phyloP scores from a whole-genome alignment of 2,113 vertebrate genomes.

The Podocnemis expansa region DNA sequence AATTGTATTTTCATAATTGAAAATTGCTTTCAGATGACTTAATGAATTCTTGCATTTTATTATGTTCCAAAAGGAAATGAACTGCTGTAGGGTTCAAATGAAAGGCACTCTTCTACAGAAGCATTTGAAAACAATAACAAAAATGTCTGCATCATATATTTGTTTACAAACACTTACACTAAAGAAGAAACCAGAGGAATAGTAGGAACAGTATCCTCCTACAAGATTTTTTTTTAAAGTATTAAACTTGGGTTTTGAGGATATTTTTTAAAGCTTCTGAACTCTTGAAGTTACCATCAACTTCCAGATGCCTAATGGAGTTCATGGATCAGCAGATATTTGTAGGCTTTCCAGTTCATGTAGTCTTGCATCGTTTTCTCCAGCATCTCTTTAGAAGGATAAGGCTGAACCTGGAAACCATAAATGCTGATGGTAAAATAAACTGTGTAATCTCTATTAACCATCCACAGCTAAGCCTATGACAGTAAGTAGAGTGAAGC shows the following conservation, averaged over 20 bases:
- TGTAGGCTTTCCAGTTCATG: slow-evolving; percentile 29
- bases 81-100: slow-evolving; percentile 45
- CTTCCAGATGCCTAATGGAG: slow-evolving; percentile 15
- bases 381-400: slow-evolving; percentile 37
- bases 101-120: slow-evolving; percentile 35
- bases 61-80: slow-evolving; percentile 43
- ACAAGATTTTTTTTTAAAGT: neutral
- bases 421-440: slow-evolving; percentile 33
- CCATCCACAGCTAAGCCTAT: slow-evolving; percentile 40
- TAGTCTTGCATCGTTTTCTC: neutral
- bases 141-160: slow-evolving; percentile 24
- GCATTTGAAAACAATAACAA: slow-evolving; percentile 28
- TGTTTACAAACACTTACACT: neutral
- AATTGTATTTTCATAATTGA: slow-evolving; percentile 73
- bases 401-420: slow-evolving; percentile 23
- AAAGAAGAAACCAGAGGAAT: slow-evolving; percentile 34
- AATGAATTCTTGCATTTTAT: slow-evolving; percentile 59
- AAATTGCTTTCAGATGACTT: slow-evolving; percentile 68
- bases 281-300: neutral
- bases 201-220: neutral
- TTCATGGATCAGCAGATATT: slow-evolving; percentile 31
- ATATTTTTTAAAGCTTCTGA: slow-evolving; percentile 21
- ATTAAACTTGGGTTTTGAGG: slow-evolving; percentile 16
- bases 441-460: slow-evolving; percentile 35
- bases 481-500: neutral